Percentiles rank a stretch among this genome's conserved stretches.
Conservation (phyloP, 1,140 invertebrate genomes). For the Zaprionus vittiger region DNA sequence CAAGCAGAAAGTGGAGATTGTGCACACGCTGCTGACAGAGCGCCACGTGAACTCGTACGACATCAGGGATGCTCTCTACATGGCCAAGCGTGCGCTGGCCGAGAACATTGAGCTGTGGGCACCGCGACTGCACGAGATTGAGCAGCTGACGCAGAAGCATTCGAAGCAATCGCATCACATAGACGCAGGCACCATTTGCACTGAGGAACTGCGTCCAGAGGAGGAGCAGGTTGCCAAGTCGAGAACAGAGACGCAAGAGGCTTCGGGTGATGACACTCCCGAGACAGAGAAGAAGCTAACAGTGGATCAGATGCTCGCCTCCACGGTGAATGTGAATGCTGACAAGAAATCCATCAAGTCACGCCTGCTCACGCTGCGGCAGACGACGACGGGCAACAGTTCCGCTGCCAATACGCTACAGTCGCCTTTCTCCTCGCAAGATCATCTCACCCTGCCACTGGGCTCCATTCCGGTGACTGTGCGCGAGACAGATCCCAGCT, state of each 20-base stretch:
- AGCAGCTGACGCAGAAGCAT: slow-evolving; percentile 62
- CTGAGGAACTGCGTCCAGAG: slow-evolving; percentile 75
- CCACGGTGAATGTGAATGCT: slow-evolving; percentile 53
- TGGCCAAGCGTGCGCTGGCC: slow-evolving; percentile 70
- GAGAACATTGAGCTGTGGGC: slow-evolving; percentile 82
- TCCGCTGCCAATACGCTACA: slow-evolving; percentile 85
- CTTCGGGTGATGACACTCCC: slow-evolving; percentile 35
- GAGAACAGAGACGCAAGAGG: slow-evolving; percentile 27
- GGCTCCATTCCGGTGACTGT: slow-evolving; percentile 90
- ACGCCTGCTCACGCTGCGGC: slow-evolving; percentile 87
- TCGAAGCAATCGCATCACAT: slow-evolving; percentile 56
- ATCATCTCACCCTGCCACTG: slow-evolving; percentile 88
- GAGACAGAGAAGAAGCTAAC: slow-evolving; percentile 59
- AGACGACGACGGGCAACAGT: slow-evolving; percentile 85
- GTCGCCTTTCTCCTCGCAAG: slow-evolving; percentile 87
- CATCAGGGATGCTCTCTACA: slow-evolving; percentile 72
- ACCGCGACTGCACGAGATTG: slow-evolving; percentile 71
- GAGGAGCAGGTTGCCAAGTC: slow-evolving; percentile 31
- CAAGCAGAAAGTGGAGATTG: slow-evolving; percentile 90
- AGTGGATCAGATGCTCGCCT: slow-evolving; percentile 66
- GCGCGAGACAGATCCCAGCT: slow-evolving; percentile 94
- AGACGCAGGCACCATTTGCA: slow-evolving; percentile 78
- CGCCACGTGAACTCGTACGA: slow-evolving; percentile 75
- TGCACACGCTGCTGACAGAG: slow-evolving; percentile 86
- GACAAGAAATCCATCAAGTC: slow-evolving; percentile 90